Conservation (phyloP, 2,888 invertebrate genomes). For the Drosophila tanythrix region DNA sequence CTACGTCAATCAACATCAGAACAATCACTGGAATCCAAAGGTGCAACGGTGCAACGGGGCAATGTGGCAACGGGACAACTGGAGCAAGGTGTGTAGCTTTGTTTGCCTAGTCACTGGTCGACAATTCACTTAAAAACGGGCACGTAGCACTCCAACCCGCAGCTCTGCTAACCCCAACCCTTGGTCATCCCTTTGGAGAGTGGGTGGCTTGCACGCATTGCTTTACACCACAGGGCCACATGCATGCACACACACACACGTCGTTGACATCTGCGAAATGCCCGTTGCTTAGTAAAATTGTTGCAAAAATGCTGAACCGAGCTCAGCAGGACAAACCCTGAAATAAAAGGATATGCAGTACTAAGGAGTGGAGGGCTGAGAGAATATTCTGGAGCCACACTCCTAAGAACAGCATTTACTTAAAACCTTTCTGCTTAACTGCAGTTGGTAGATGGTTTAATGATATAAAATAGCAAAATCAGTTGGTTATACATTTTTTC, state of each 20-base stretch:
- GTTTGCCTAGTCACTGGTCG: constrained; percentile 58
- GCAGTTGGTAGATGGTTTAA: background rate
- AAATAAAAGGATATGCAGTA: background rate
- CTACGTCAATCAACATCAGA: constrained; percentile 50
- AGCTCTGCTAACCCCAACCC: constrained; percentile 5
- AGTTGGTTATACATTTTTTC: background rate
- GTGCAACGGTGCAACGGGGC: background rate
- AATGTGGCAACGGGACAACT: constrained; percentile 1
- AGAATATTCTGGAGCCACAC: background rate
- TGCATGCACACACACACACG: constrained; percentile 11
- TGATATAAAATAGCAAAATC: background rate
- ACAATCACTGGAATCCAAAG: constrained; percentile 35
- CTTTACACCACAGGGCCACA: constrained; percentile 35
- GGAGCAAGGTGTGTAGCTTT: constrained; percentile 56
- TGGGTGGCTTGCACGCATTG: constrained; percentile 14
- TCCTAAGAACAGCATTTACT: background rate
- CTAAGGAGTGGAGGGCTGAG: background rate
- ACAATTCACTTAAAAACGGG: constrained; percentile 72
- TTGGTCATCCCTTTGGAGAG: background rate
- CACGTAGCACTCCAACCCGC: constrained; percentile 36
- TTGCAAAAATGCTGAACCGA: constrained; percentile 35
- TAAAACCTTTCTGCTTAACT: background rate
- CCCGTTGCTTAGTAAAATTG: constrained; percentile 50
- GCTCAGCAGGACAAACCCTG: constrained; percentile 11
- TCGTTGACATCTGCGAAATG: constrained; percentile 4